Evolutionary conservation across 2,888 invertebrate species (phyloP).

Genomic region (Helicoverpa assulta): DNA sequence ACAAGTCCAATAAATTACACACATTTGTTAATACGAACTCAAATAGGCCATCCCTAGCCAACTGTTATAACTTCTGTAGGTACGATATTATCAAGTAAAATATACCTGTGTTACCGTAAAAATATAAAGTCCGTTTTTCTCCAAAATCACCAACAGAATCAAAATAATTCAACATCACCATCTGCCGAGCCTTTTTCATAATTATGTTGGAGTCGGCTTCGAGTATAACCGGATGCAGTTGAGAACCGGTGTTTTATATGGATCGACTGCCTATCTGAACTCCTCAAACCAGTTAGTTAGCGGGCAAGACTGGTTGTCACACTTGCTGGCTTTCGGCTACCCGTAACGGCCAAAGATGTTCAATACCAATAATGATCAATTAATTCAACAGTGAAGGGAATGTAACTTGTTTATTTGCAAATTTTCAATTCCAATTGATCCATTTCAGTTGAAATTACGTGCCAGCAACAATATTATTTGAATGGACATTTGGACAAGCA

Average conservation of each 20-base stretch:
- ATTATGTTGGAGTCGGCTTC: too few relatives aligned
- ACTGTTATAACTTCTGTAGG: conserved; percentile 50
- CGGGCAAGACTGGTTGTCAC: too few relatives aligned
- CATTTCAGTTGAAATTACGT: neutral
- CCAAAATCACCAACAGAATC: too few relatives aligned
- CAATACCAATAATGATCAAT: too few relatives aligned
- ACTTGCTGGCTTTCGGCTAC: too few relatives aligned
- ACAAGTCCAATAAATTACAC: conserved; percentile 46
- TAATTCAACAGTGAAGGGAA: neutral
- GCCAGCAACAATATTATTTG: neutral
- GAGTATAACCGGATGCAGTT: too few relatives aligned
- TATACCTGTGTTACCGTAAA: conserved; percentile 27
- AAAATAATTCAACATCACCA: too few relatives aligned
- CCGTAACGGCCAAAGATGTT: too few relatives aligned
- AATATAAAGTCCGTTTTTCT: neutral
- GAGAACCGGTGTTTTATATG: too few relatives aligned
- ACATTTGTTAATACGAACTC: conserved; percentile 42
- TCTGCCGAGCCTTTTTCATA: too few relatives aligned
- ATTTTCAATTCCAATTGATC: neutral
- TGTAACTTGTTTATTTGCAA: neutral
- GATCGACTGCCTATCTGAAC: too few relatives aligned
- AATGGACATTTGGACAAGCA: neutral
- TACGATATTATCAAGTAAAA: conserved; percentile 46
- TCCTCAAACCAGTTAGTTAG: too few relatives aligned
- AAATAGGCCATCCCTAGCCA: conserved; percentile 55